A percentile compares a stretch with the other conserved stretches of the same genome.
phyloP scores from a whole-genome alignment of 2,888 invertebrate species.

The Bimastos eiseni region DNA sequence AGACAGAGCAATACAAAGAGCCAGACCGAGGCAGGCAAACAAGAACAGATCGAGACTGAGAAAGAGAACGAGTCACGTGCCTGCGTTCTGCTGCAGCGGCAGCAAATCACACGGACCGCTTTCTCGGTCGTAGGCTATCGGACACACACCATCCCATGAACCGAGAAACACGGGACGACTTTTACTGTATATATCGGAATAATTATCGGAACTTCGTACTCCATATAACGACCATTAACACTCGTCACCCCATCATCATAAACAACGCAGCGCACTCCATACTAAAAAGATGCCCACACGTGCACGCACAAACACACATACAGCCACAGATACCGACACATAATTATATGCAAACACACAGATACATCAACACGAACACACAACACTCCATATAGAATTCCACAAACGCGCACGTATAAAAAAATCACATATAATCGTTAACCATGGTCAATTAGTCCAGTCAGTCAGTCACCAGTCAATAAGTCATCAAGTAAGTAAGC shows the following conservation, averaged over 20 bases:
- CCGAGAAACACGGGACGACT: constrained; percentile 1
- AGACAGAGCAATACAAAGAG: neutral
- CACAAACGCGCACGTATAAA: neutral
- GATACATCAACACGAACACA: neutral
- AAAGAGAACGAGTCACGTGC: neutral
- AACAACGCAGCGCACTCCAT: neutral
- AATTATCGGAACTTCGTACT: constrained; percentile 6
- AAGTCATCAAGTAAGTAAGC: neutral
- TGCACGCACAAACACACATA: neutral
- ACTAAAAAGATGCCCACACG: neutral
- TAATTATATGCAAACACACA: neutral
- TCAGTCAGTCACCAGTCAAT: too few species aligned
- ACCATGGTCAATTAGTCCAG: too few species aligned
- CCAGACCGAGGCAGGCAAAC: neutral
- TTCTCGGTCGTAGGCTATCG: neutral
- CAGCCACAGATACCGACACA: neutral
- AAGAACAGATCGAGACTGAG: neutral
- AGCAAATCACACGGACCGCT: neutral
- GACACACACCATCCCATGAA: constrained; percentile 4
- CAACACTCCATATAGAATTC: neutral
- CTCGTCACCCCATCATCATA: neutral
- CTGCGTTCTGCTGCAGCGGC: neutral
- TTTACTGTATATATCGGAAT: constrained; percentile 13
- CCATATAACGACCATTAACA: neutral
- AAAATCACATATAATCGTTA: too few species aligned